Conservation (phyloP, 2,113 vertebrate species). For the Cathartes aura region DNA sequence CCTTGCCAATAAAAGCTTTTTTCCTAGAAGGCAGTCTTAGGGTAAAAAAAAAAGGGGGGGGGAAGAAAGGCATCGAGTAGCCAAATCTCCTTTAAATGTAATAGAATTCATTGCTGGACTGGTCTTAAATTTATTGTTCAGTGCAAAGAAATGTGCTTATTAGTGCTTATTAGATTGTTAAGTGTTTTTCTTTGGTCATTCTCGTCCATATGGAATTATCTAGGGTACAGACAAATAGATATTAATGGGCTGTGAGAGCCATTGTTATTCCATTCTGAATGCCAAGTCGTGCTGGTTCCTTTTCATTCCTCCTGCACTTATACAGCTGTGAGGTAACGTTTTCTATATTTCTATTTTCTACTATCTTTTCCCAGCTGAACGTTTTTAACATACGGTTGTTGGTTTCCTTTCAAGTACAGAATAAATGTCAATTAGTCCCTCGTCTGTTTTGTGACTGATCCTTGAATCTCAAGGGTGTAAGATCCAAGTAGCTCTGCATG, state of each 20-base stretch:
- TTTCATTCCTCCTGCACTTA: background rate
- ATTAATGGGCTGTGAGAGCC: background rate
- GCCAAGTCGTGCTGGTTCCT: background rate
- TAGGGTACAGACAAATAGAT: background rate
- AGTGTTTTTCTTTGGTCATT: background rate
- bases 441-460: background rate
- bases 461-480: background rate
- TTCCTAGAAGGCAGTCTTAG: background rate
- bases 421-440: conserved; percentile 25
- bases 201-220: background rate
- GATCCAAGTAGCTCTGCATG: background rate
- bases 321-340: background rate
- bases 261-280: background rate
- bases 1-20: background rate
- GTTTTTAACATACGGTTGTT: background rate
- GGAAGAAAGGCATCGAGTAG: background rate
- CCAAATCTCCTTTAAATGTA: background rate
- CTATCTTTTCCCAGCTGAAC: background rate
- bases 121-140: background rate
- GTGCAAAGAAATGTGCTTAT: background rate
- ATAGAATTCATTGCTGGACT: background rate
- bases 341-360: background rate
- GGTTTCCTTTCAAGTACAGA: conserved; percentile 11
- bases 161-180: background rate
- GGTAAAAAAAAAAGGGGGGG: background rate